phyloP scores from a whole-genome alignment of 1,140 invertebrate genomes.

The Calephelis nemesis region DNA sequence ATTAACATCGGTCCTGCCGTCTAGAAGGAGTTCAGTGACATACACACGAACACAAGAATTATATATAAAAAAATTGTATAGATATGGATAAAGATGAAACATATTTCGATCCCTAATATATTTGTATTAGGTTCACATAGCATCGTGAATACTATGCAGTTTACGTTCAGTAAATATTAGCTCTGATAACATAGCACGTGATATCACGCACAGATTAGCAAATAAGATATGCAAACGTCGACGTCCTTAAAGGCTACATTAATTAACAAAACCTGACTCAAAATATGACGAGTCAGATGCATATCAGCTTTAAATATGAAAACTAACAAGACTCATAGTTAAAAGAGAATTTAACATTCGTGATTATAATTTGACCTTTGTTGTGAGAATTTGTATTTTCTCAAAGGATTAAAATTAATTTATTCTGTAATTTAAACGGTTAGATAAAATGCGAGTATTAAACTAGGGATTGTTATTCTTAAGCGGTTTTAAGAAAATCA shows the following conservation, averaged over 20 bases:
- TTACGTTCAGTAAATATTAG: slow-evolving; percentile 8
- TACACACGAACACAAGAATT: too few species aligned
- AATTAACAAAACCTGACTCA: slow-evolving; percentile 46
- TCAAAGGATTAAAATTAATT: slow-evolving; percentile 11
- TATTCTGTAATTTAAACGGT: not conserved
- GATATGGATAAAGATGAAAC: too few species aligned
- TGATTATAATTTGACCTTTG: slow-evolving; percentile 8
- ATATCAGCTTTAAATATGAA: slow-evolving; percentile 43
- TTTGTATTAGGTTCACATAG: not conserved
- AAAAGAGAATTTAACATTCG: slow-evolving; percentile 20
- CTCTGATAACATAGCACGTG: slow-evolving; percentile 15
- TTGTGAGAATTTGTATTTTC: slow-evolving; percentile 9
- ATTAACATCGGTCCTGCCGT: too few species aligned
- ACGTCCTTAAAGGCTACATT: slow-evolving; percentile 31
- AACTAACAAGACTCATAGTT: slow-evolving; percentile 29
- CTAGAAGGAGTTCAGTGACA: too few species aligned
- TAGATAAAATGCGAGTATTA: too few species aligned
- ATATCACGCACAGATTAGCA: slow-evolving; percentile 22
- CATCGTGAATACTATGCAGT: not conserved
- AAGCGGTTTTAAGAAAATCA: too few species aligned
- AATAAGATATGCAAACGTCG: slow-evolving; percentile 25
- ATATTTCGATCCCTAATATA: not conserved
- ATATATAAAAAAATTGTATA: too few species aligned
- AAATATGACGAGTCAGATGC: slow-evolving; percentile 36
- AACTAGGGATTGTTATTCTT: too few species aligned